Percentiles rank a stretch among this genome's conserved stretches.
phyloP scores from a whole-genome alignment of 2,797 vertebrate species.

The Acanthopagrus latus region DNA sequence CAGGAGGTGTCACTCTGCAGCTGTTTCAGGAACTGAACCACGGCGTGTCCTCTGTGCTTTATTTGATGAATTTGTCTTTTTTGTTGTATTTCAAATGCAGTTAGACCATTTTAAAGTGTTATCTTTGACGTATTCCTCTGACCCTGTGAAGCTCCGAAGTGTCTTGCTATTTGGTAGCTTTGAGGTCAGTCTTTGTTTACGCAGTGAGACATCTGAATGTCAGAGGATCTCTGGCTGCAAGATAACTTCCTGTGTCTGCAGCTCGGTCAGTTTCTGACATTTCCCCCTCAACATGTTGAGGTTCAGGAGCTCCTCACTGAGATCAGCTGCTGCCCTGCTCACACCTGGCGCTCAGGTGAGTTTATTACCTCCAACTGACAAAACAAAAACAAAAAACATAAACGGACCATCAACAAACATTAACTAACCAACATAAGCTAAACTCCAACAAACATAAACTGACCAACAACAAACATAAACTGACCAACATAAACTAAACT shows the following conservation, averaged over 20 bases:
- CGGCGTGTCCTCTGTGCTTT: too few relatives aligned
- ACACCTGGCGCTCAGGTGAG: constrained; percentile 59
- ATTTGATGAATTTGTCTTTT: too few relatives aligned
- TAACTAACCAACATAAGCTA: too few relatives aligned
- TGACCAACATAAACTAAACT: too few relatives aligned
- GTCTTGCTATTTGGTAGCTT: too few relatives aligned
- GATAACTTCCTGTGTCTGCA: neutral
- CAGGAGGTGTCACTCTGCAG: constrained; percentile 37
- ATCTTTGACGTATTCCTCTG: too few relatives aligned
- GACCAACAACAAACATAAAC: too few relatives aligned
- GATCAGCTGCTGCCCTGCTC: constrained; percentile 22
- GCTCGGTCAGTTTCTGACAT: neutral
- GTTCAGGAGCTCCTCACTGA: constrained; percentile 30
- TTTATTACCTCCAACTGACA: neutral
- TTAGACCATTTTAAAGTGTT: too few relatives aligned
- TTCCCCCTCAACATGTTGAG: constrained; percentile 51
- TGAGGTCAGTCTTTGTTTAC: fast-evolving
- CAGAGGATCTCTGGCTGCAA: constrained; percentile 14
- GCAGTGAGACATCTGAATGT: constrained; percentile 10
- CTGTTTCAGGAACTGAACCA: neutral
- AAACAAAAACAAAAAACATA: too few relatives aligned
- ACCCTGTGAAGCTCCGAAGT: too few relatives aligned
- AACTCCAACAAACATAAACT: too few relatives aligned
- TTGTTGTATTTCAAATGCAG: too few relatives aligned
- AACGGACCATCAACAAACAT: neutral